A percentile compares a stretch with the other conserved stretches of the same genome.
phyloP scores from a whole-genome alignment of 2,888 invertebrate genomes.

The Actias luna region DNA sequence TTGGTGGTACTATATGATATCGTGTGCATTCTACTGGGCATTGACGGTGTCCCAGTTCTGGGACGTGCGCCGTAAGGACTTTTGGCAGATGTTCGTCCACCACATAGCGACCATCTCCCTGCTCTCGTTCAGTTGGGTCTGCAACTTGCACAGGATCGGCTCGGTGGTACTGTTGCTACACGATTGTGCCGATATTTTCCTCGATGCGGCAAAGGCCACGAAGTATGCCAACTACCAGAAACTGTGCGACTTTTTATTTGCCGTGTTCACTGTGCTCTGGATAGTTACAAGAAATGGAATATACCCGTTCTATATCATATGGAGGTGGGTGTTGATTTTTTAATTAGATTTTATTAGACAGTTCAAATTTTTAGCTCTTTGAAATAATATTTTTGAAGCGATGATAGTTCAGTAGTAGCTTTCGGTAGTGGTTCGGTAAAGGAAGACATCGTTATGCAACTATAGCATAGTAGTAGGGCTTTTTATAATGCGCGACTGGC shows the following conservation, averaged over 20 bases:
- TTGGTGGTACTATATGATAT: slow-evolving; percentile 99
- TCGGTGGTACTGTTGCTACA: slow-evolving; percentile 93
- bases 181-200: slow-evolving; percentile 94
- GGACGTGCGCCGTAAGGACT: slow-evolving; percentile 96
- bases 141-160: slow-evolving; percentile 95
- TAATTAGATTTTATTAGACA: neutral
- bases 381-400: too few relatives aligned
- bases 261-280: slow-evolving; percentile 95
- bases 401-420: too few relatives aligned
- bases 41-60: slow-evolving; percentile 95
- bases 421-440: too few relatives aligned
- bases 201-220: slow-evolving; percentile 96
- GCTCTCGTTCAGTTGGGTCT: slow-evolving; percentile 96
- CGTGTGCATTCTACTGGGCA: slow-evolving; percentile 97
- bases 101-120: slow-evolving; percentile 96
- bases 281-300: slow-evolving; percentile 93
- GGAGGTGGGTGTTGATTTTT: slow-evolving; percentile 80
- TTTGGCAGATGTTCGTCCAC: slow-evolving; percentile 99
- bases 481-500: too few relatives aligned
- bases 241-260: slow-evolving; percentile 93
- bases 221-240: slow-evolving; percentile 96
- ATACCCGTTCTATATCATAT: slow-evolving; percentile 94
- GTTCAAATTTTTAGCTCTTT: neutral
- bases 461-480: too few relatives aligned
- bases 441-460: too few relatives aligned